Base-by-base conservation (phyloP, 1,140 invertebrate genomes). In the Ceratoteleas bidentatus region DNA sequence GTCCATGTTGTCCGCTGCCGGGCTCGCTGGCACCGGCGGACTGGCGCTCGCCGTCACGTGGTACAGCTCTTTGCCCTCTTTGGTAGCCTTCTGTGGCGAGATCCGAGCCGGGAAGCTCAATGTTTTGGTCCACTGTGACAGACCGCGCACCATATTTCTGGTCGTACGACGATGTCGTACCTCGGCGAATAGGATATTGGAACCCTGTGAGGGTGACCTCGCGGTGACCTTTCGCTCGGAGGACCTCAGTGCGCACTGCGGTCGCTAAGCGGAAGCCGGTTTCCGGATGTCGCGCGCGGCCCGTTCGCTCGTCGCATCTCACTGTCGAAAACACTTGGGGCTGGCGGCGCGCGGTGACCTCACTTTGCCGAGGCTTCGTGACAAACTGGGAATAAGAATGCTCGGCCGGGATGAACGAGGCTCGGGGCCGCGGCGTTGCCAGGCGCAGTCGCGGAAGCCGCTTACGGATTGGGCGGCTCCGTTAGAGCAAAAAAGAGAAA, bases 51-150 rank as follows among this genome's bases (percentile, higher is more conserved):
- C 88, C 53, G 87, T 91, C 36, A 88, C 87, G 81, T 90, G 85
- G 60, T 86, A 90, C 47, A 70, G 65, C 4, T 72, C 77, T 56
- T 91, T 91, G 7, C 85, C 73, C 89, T 95, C 94, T 92, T 95
- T 95, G 16, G 93, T 93, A 43, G 93, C 94, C 83, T 95, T 94
- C 87, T 96, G 95, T 0, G 96, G 95, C 58, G 95, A 96, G 83
- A 96, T 92, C 88, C 96, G 93, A 84, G 95, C 94, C 70, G 96
- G 96, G 88, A 96, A 96, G 92, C 95, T 96, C 86, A 96, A 92
- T 79, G 96, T 96, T 93, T 96, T 96, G 85, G 96, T 96, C 96
- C 96, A 96, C 93, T 96, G 95, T 53, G 95, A 94, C 85, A 96
- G 90, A 92, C 95, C 96, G 84, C 96, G 95, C 87, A 96, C 96